Evolutionary conservation across 2,888 invertebrate species (phyloP).

Genomic region (Hemistola chrysoprasaria): DNA sequence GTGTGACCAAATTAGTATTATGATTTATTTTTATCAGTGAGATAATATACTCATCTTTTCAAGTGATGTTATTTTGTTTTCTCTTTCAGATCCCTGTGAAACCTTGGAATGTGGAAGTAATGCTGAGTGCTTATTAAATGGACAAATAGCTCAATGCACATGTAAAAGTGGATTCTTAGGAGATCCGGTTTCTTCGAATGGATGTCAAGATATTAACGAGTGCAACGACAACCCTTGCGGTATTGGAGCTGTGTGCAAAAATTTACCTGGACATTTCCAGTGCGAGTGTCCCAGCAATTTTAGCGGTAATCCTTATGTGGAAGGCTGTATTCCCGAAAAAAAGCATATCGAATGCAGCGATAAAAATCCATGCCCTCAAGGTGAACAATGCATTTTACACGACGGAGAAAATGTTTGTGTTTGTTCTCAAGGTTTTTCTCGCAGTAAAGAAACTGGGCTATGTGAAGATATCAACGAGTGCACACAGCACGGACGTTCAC

Average conservation of each 20-base stretch:
- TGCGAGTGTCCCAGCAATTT: slow-evolving; percentile 94
- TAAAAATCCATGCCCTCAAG: slow-evolving; percentile 89
- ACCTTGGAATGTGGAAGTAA: slow-evolving; percentile 91
- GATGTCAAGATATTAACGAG: slow-evolving; percentile 95
- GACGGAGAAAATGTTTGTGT: slow-evolving; percentile 93
- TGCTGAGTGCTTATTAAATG: slow-evolving; percentile 93
- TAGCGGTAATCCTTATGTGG: slow-evolving; percentile 89
- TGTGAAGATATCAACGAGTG: slow-evolving; percentile 95
- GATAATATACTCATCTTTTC: no score
- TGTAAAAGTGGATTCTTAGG: slow-evolving; percentile 92
- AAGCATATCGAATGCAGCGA: slow-evolving; percentile 88
- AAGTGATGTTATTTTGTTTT: slow-evolving; percentile 1
- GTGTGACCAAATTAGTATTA: no score
- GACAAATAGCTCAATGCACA: slow-evolving; percentile 91
- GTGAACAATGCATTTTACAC: slow-evolving; percentile 93
- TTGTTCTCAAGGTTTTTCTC: slow-evolving; percentile 93
- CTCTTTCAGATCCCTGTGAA: slow-evolving; percentile 92
- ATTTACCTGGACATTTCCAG: slow-evolving; percentile 91
- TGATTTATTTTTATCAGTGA: no score
- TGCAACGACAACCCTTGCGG: slow-evolving; percentile 92
- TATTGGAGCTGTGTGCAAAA: slow-evolving; percentile 92
- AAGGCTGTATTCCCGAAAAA: slow-evolving; percentile 86
- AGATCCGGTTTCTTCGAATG: slow-evolving; percentile 82
- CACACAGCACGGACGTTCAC: slow-evolving; percentile 87
- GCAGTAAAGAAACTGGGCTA: slow-evolving; percentile 87